Conservation (phyloP, 2,888 invertebrate species). For the Schizotus pectinicornis region DNA sequence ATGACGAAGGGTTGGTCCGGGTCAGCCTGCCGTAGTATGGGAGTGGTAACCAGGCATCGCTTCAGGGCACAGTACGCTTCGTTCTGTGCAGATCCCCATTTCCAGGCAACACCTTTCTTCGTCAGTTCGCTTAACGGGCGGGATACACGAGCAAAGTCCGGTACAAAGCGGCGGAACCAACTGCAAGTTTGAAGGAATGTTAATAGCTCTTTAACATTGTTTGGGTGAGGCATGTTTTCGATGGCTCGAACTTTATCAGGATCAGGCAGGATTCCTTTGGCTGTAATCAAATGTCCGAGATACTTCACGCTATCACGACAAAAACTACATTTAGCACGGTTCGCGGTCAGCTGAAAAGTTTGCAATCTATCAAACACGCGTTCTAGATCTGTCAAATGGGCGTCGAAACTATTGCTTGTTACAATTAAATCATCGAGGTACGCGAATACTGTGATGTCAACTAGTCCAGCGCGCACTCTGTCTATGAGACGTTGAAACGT, state of each 20-base stretch:
- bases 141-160: conserved; percentile 4
- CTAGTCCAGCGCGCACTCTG: conserved; percentile 30
- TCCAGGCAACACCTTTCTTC: conserved; percentile 8
- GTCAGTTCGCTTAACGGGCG: conserved; percentile 10
- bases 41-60: conserved; percentile 30
- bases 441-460: conserved; percentile 30
- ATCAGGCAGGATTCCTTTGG: conserved; percentile 27
- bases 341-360: conserved; percentile 29
- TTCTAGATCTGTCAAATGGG: conserved; percentile 35
- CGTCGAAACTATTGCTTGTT: conserved; percentile 30
- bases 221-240: conserved; percentile 11
- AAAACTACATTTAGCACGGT: conserved; percentile 39
- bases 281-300: conserved; percentile 34
- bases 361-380: conserved; percentile 29
- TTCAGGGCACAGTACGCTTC: conserved; percentile 33
- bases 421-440: conserved; percentile 44
- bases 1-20: no score
- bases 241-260: conserved; percentile 36
- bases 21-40: conserved; percentile 35
- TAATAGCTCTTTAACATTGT: conserved; percentile 31
- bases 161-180: conserved; percentile 36
- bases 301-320: no score
- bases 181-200: no score
- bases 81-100: conserved; percentile 13
- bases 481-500: conserved; percentile 43